These are phyloP conservation scores for Microctenopoma steveboyesi DNA, from an alignment of 2,797 vertebrate genomes.

Conservation along the genomic window DNA sequence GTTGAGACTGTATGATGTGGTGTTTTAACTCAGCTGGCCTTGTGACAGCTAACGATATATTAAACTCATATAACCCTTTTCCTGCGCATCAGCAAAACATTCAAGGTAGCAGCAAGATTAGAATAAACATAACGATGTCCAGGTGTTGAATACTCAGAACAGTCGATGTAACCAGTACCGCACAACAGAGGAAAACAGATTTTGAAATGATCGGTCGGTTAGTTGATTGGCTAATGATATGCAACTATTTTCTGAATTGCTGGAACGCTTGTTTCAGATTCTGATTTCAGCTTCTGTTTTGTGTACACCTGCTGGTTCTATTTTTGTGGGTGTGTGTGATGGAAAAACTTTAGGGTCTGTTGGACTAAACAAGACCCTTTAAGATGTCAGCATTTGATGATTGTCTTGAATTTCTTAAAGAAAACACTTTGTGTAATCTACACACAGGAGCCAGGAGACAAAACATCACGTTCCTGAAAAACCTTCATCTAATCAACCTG, in stretches of 20 bases:
- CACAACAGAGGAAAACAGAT: no score
- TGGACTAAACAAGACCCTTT: neutral
- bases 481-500: constrained; percentile 68
- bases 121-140: neutral
- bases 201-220: no score
- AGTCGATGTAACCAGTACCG: no score
- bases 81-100: neutral
- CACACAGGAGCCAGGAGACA: constrained; percentile 29
- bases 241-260: no score
- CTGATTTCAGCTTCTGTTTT: no score
- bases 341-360: no score
- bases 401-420: no score
- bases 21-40: constrained; percentile 14
- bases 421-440: constrained; percentile 27
- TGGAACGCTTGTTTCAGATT: no score
- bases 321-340: no score
- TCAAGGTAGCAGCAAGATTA: neutral
- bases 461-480: constrained; percentile 40
- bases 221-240: no score
- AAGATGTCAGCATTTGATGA: neutral
- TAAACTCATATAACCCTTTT: neutral
- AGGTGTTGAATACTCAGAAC: no score
- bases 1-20: constrained; percentile 26
- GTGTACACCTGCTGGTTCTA: no score
- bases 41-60: neutral